Conservation (phyloP, 2,888 invertebrate species). For the Nymphalis urticae region DNA sequence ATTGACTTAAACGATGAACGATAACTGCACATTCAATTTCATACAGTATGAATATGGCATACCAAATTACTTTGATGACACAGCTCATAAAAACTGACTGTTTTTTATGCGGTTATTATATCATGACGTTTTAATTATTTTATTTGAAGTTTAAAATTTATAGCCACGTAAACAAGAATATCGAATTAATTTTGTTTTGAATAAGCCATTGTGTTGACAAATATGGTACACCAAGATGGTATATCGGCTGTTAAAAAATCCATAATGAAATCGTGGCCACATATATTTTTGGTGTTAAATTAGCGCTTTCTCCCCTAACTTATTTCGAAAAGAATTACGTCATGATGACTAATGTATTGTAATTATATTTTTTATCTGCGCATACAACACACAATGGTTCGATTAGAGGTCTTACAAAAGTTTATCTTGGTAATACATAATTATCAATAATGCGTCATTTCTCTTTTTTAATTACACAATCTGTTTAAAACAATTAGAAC, state of each 20-base stretch:
- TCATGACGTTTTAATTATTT: slow-evolving; percentile 34
- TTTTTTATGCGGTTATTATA: slow-evolving; percentile 27
- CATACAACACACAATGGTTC: slow-evolving; percentile 7
- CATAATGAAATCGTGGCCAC: slow-evolving; percentile 18
- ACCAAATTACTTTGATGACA: slow-evolving; percentile 30
- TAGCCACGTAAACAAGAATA: slow-evolving; percentile 13
- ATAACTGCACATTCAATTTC: slow-evolving; percentile 10
- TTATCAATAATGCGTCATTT: slow-evolving; percentile 10
- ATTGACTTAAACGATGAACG: slow-evolving; percentile 10
- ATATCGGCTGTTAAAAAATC: slow-evolving; percentile 26
- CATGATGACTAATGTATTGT: slow-evolving; percentile 16
- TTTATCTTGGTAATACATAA: neutral
- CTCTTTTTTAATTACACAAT: slow-evolving; percentile 1
- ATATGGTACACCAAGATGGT: slow-evolving; percentile 27
- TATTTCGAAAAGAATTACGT: slow-evolving; percentile 32
- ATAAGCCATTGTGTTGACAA: slow-evolving; percentile 33
- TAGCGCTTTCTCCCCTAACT: slow-evolving; percentile 26
- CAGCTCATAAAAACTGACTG: slow-evolving; percentile 18
- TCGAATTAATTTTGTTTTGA: slow-evolving; percentile 6
- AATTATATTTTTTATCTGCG: slow-evolving; percentile 9
- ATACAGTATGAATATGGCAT: slow-evolving; percentile 22
- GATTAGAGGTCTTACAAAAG: slow-evolving; percentile 19
- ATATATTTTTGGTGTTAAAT: slow-evolving; percentile 27
- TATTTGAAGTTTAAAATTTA: slow-evolving; percentile 24
- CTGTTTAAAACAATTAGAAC: neutral